These are phyloP conservation scores for Tachuris rubrigastra DNA, from an alignment of 2,113 vertebrate species.

Conservation along the genomic window DNA sequence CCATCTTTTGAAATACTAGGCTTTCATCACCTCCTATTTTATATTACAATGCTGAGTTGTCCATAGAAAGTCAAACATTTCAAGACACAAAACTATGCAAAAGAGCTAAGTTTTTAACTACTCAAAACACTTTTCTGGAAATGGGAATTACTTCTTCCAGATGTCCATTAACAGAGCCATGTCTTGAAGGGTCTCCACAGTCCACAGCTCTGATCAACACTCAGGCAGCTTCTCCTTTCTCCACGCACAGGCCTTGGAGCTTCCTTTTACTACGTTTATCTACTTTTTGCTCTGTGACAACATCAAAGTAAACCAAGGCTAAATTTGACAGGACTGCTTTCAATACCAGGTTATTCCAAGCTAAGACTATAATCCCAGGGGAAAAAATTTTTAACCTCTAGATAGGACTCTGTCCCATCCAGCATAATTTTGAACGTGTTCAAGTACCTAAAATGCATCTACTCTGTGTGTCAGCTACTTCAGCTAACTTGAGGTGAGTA, in stretches of 20 bases:
- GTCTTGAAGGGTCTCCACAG: not conserved
- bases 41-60: not conserved
- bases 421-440: not conserved
- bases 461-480: not conserved
- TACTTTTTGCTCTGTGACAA: not conserved
- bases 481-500: not conserved
- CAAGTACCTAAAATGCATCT: not conserved
- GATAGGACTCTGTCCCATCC: not conserved
- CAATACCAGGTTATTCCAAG: not conserved
- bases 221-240: not conserved
- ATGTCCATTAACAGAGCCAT: not conserved
- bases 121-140: not conserved
- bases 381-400: not conserved
- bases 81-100: not conserved
- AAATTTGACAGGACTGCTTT: not conserved
- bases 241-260: not conserved
- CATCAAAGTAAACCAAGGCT: not conserved
- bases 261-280: not conserved
- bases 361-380: not conserved
- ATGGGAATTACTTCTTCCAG: not conserved
- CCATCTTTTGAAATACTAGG: not conserved
- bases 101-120: not conserved
- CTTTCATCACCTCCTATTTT: not conserved
- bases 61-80: not conserved
- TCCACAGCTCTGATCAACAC: not conserved